Base-by-base conservation (phyloP, 2,888 invertebrate species). In the Saturnia japonica region DNA sequence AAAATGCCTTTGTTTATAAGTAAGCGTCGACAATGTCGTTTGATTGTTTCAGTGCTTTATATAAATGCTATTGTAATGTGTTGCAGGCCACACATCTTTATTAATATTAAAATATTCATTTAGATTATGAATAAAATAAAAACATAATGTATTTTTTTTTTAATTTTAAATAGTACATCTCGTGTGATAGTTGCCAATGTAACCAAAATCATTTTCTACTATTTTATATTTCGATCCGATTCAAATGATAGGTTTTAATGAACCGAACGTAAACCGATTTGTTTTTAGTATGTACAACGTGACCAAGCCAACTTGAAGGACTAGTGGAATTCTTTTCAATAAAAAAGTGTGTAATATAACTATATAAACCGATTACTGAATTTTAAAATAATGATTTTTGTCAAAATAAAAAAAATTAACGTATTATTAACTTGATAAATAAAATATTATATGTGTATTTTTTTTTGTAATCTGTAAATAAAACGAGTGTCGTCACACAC, bases 1-100 rank as follows among this genome's bases (percentile, higher is more conserved):
- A 28, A 43, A 66, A 28, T 71, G 64, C 64, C 72, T 77, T 80
- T 76, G 76, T 74, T 74, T 78, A 77, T 81, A 80, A 80, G 80
- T 80, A 78, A 79, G 67, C 70, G 66, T 43, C 28, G 43, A 22
- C 42, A 69, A 62, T 60, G 16, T 62, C 45, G 43, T 40, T 14
- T 14, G 57, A 14, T 25, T 60, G 4, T 14, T 60, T 60, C 57
- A 60, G 57, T 60, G 57, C 57, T 47, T 34, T 68, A 45, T 12
- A 42, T 34, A 69, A 69, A 22, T 22, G 54, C 57, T 28, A 28
- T 28, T 60, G 25, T 43, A 40, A 45, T 62, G 45, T 34, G 69
- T 45, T 64, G 47, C n/a, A 60, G n/a, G 69, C 34, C 34, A 28
- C 25, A 45, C 57, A 57, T 8, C 22, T 12, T 25, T 7, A 25